These are phyloP conservation scores for Drosophila villosipedis DNA, from an alignment of 2,888 invertebrate genomes.

Conservation along the genomic window DNA sequence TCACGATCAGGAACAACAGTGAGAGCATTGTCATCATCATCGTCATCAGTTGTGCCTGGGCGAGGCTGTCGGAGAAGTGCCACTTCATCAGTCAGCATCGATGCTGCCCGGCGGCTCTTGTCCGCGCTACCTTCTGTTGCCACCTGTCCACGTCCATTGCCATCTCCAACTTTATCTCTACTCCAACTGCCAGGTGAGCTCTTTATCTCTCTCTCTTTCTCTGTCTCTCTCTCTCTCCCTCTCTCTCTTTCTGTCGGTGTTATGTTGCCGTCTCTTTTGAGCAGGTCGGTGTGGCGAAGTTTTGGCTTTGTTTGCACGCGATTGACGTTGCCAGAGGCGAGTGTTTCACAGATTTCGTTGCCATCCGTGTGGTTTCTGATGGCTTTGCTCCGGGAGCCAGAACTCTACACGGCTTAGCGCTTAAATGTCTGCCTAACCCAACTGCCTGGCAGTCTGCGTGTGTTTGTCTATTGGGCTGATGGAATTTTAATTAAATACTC, in stretches of 20 bases:
- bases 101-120: slow-evolving; percentile 54
- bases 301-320: slow-evolving; percentile 68
- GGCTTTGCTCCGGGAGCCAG: slow-evolving; percentile 57
- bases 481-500: slow-evolving; percentile 80
- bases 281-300: not conserved
- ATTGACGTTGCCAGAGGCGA: slow-evolving; percentile 47
- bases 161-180: slow-evolving; percentile 37
- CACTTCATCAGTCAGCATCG: slow-evolving; percentile 80
- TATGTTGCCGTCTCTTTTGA: not conserved
- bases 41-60: not conserved
- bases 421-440: slow-evolving; percentile 63
- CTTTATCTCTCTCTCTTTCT: not conserved
- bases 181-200: slow-evolving; percentile 13
- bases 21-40: not conserved
- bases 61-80: slow-evolving; percentile 55
- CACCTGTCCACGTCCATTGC: slow-evolving; percentile 50
- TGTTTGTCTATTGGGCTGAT: slow-evolving; percentile 67
- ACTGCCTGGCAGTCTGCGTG: slow-evolving; percentile 25
- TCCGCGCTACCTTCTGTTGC: slow-evolving; percentile 57
- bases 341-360: slow-evolving; percentile 63
- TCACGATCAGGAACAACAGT: slow-evolving; percentile 51
- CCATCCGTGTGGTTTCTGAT: slow-evolving; percentile 70
- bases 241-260: not conserved
- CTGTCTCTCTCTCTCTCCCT: not conserved
- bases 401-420: slow-evolving; percentile 61